Evolutionary conservation across 2,113 vertebrate genomes (phyloP), one percentile per base, ranked within the genome.

Genomic region (Rostratula benghalensis): DNA sequence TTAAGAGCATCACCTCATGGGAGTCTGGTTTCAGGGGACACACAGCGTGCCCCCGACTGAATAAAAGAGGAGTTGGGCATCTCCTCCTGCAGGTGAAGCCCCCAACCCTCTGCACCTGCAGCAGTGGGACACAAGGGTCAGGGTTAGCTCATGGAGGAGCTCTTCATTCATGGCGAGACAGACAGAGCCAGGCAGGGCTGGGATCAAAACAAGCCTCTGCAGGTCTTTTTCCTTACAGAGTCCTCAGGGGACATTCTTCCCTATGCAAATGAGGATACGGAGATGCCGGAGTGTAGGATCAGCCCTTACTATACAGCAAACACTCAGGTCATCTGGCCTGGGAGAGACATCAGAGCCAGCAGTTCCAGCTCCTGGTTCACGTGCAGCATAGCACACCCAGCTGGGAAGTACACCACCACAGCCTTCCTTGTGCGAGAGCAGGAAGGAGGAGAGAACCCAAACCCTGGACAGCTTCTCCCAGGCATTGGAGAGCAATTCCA

Each of bases 341-440:
- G 95, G 21, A 43, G 88, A 23, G 96, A 75, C 7, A 3, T 21
- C 16, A 22, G 35, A 70, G 80, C 90, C 4, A 60, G 90, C 11
- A 81, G 94, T 14, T 87, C 94, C 6, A 97, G 97, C 85, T 53
- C 30, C 43, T 98, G 98, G 98, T 98, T 98, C 93, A 97, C 31
- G 11, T 96, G 93, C 89, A 97, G 90, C 12, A 10, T 98, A 37
- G 96, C 48, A 61, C 97, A 98, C 95, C 48, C n/a, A 14, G 68
- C 93, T 15, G 96, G 79, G 27, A 76, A 87, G 27, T 97, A 98
- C 90, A 80, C 43, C 1, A 13, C 97, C 51, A 96, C 96, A 7
- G 77, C 93, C 69, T 97, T 98, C 77, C 98, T 98, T 33, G 88
- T 97, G 92, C 96, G 98, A 15, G 77, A 5, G 18, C 91, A 11